Base-by-base conservation (phyloP, 2,797 vertebrate species). In the Hyperoplus immaculatus region DNA sequence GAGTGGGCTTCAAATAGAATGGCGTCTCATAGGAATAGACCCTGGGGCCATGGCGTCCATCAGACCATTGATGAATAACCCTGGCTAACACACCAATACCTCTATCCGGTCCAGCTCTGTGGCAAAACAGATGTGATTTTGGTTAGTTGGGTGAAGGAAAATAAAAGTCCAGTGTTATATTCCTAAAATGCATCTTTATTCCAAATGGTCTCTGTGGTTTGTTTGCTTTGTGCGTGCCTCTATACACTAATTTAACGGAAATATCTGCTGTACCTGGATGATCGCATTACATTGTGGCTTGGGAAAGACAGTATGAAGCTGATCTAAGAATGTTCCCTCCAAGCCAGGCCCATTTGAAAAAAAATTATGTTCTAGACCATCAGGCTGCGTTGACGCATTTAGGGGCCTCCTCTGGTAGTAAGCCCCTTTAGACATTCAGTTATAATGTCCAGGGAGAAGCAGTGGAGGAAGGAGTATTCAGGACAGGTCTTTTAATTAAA, bases 341-440 rank as follows among this genome's bases (percentile, higher is more conserved):
- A 54, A 71, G 84, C 16, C 65, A 50, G 68, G 43, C 71, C 58
- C 60, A 61, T 68, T 80, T 81, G 76, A 82, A 87, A 84, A 87
- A 83, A 87, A 88, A 81, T 83, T 83, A 78, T 42, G 89, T 85
- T 88, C 82, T 91, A 85, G 84, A 80, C 85, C 88, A 93, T 92
- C 89, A 89, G 89, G 83, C 65, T 91, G 83, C 85, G 85, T 45
- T 69, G 83, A 92, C 87, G 89, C 88, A 88, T 90, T 78, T 77
- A 86, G 78, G 71, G 82, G 83, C 71, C 79, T 83, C 87, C 79
- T 68, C 84, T 89, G 88, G 87, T 80, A 89, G 85, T 75, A 56
- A 63, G 79, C 88, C 85, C 69, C 87, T 72, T 63, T 72, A 83
- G 83, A 62, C 79, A 49, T 55, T 80, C 57, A 57, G 38, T 72